A percentile compares a stretch with the other conserved stretches of the same genome.
Conservation (phyloP, 2,888 invertebrate species). For the Apantesis nais region DNA sequence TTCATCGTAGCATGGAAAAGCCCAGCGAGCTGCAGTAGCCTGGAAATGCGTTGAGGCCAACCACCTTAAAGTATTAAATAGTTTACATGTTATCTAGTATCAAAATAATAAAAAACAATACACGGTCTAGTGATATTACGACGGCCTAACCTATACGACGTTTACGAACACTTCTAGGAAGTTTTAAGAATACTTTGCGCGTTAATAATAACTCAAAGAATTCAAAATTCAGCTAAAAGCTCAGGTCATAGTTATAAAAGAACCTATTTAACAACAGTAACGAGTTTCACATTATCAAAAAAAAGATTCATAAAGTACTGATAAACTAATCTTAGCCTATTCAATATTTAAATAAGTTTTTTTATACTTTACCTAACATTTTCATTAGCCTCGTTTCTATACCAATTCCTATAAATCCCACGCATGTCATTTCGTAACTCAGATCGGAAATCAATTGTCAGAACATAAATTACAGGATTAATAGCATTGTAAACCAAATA, state of each 20-base stretch:
- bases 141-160: not conserved
- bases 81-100: not conserved
- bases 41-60: constrained; percentile 90
- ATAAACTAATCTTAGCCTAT: not conserved
- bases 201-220: not conserved
- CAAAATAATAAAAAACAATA: not conserved
- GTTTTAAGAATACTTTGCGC: not conserved
- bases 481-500: not conserved
- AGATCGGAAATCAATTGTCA: constrained; percentile 1
- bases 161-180: not conserved
- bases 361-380: constrained; percentile 1
- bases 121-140: not conserved
- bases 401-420: constrained; percentile 11
- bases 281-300: not conserved
- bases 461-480: not conserved
- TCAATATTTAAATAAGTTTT: not conserved
- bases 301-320: not conserved
- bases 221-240: not conserved
- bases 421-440: constrained; percentile 1
- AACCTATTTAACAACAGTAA: not conserved
- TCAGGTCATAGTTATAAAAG: not conserved
- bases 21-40: constrained; percentile 88
- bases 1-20: constrained; percentile 93
- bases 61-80: constrained; percentile 66
- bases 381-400: not conserved